These are phyloP conservation scores for Rafetus swinhoei DNA, from an alignment of 2,113 vertebrate genomes.

Conservation along the genomic window DNA sequence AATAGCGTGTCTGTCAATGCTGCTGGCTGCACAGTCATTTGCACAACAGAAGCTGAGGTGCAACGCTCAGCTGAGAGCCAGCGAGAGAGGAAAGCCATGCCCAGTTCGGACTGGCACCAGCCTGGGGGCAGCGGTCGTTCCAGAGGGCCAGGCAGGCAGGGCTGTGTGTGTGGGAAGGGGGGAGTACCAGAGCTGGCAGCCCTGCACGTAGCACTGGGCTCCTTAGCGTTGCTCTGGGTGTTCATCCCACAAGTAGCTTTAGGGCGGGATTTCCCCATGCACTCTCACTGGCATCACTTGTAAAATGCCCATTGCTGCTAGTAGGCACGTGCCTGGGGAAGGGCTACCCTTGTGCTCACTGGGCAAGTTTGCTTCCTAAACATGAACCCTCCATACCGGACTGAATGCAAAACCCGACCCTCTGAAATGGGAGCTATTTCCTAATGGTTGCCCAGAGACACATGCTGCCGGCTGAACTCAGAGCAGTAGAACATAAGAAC, in stretches of 20 bases:
- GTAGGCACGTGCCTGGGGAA: background rate
- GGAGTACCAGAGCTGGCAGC: background rate
- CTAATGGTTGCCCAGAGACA: background rate
- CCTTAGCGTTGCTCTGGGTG: background rate
- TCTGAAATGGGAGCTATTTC: background rate
- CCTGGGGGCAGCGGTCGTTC: background rate
- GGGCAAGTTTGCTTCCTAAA: background rate
- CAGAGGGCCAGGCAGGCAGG: background rate
- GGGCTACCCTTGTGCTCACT: background rate
- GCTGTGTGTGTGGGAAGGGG: rapidly evolving
- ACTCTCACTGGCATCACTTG: background rate
- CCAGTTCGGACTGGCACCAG: background rate
- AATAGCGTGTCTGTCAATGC: background rate
- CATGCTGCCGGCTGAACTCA: background rate
- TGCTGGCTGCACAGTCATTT: no score
- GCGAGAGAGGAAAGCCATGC: background rate
- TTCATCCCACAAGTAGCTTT: background rate
- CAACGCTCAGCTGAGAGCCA: background rate
- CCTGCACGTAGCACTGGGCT: background rate
- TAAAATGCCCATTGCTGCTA: background rate
- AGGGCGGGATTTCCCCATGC: background rate
- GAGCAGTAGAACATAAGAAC: background rate
- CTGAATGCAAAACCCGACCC: background rate
- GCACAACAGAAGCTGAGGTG: no score
- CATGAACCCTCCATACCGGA: background rate